These are phyloP conservation scores for Phyto melanocephala DNA, from an alignment of 2,888 invertebrate species.

Conservation along the genomic window DNA sequence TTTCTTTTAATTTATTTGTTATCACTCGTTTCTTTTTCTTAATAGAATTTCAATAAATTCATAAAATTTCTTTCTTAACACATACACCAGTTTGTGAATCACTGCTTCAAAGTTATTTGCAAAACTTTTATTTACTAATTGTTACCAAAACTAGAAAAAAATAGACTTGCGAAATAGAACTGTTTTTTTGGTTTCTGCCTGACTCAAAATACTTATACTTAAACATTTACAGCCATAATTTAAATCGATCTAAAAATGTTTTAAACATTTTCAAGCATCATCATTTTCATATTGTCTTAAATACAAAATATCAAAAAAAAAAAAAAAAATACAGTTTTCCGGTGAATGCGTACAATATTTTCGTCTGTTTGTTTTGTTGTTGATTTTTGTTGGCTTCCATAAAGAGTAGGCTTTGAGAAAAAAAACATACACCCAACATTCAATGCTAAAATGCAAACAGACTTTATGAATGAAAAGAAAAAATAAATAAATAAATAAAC, in stretches of 20 bases:
- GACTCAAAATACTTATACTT: neutral
- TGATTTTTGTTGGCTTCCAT: neutral
- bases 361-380: neutral
- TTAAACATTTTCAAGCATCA: constrained; percentile 18
- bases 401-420: neutral
- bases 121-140: too few species aligned
- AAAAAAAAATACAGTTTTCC: constrained; percentile 22
- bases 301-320: neutral
- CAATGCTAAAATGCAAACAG: neutral
- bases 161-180: neutral
- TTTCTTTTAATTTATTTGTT: too few species aligned
- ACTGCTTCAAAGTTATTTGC: too few species aligned
- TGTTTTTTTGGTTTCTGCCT: neutral
- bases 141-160: too few species aligned
- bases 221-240: neutral
- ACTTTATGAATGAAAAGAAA: too few species aligned
- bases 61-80: too few species aligned
- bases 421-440: neutral
- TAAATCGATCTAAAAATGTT: constrained; percentile 26
- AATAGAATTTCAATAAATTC: too few species aligned
- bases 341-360: constrained; percentile 39
- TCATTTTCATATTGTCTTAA: constrained; percentile 21
- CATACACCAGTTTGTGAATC: too few species aligned
- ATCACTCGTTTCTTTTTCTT: too few species aligned
- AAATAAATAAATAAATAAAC: too few species aligned